Evolutionary conservation across 64 coral and sea anemone species (phyloP).

Genomic region (Platygyra sinensis): DNA sequence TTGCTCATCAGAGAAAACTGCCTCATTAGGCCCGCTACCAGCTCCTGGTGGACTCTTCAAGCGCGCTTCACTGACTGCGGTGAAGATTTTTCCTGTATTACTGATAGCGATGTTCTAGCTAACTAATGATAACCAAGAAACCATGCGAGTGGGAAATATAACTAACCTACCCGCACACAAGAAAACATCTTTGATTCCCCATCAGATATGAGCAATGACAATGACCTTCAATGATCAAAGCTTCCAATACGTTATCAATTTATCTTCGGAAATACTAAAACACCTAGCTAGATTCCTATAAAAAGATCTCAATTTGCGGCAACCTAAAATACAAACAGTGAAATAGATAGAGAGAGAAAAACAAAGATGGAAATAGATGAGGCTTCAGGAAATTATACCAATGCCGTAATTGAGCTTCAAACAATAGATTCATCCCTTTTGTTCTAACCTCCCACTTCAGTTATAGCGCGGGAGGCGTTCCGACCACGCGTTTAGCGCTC

Average conservation of each 20-base stretch:
- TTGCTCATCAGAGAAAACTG: too few species aligned
- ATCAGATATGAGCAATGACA: neutral
- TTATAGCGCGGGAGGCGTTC: neutral
- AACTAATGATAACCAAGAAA: too few species aligned
- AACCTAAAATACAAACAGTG: conserved; percentile 8
- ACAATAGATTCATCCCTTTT: neutral
- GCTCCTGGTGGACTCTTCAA: too few species aligned
- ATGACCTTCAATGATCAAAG: neutral
- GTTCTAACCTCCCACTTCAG: neutral
- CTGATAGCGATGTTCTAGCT: too few species aligned
- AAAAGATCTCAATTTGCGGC: neutral
- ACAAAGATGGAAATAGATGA: neutral
- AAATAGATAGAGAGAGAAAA: neutral
- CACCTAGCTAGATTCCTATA: too few species aligned
- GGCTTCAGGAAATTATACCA: neutral
- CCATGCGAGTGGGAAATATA: too few species aligned
- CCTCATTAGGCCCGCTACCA: too few species aligned
- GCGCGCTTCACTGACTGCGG: too few species aligned
- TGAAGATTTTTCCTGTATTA: too few species aligned
- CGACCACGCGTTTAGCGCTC: neutral
- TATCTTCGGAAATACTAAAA: neutral
- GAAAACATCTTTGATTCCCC: neutral
- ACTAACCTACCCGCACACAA: too few species aligned
- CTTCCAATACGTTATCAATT: neutral
- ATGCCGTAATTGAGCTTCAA: neutral